phyloP scores from a whole-genome alignment of 2,888 invertebrate genomes.

The Microchrysa polita region DNA sequence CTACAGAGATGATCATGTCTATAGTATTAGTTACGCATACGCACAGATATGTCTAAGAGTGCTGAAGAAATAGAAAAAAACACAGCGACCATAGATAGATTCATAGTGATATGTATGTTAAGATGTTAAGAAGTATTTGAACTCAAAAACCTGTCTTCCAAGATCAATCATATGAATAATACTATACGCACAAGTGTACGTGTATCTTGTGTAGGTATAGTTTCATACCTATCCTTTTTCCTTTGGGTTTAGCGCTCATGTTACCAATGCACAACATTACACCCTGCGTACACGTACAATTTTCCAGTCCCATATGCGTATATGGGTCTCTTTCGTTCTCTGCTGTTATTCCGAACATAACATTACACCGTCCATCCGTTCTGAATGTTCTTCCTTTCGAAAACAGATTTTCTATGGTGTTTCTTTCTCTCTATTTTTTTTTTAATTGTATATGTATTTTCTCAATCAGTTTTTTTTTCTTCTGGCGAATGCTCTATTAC shows the following conservation, averaged over 20 bases:
- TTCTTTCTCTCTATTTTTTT: neutral
- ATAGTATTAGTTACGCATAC: too few relatives aligned
- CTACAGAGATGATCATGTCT: neutral
- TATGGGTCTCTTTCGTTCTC: neutral
- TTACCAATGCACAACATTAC: too few relatives aligned
- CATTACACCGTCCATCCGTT: too few relatives aligned
- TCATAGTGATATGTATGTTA: neutral
- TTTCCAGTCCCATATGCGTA: neutral
- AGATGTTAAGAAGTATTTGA: neutral
- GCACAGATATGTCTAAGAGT: too few relatives aligned
- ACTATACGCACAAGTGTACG: neutral
- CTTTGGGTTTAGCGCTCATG: too few relatives aligned
- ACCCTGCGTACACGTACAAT: neutral
- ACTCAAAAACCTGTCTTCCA: slow-evolving; percentile 48
- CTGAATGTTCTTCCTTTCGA: too few relatives aligned
- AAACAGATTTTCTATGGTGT: neutral
- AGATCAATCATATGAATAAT: slow-evolving; percentile 38
- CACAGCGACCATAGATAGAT: too few relatives aligned
- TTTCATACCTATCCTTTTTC: neutral
- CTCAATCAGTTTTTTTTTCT: neutral
- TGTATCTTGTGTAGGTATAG: neutral
- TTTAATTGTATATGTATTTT: neutral
- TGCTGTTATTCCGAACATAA: neutral
- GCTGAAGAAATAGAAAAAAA: too few relatives aligned
- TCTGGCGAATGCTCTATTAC: neutral